These are phyloP conservation scores for Drosophila monieri DNA, from an alignment of 2,888 invertebrate species.

Conservation along the genomic window DNA sequence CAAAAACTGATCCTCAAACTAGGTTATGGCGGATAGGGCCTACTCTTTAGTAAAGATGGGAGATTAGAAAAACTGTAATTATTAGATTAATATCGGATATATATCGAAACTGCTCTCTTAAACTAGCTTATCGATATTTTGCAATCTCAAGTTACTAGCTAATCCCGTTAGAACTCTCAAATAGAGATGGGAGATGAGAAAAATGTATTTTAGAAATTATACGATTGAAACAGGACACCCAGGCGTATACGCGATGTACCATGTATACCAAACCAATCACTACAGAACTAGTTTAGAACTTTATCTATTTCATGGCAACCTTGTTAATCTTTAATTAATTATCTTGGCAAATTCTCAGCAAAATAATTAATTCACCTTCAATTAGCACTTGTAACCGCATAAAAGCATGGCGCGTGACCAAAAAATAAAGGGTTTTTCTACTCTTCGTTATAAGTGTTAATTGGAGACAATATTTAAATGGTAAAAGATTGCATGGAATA, in stretches of 20 bases:
- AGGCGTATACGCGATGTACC: background rate
- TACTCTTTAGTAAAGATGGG: no score
- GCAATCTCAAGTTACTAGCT: no score
- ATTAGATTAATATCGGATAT: no score
- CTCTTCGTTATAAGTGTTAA: conserved; percentile 26
- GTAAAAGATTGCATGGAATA: background rate
- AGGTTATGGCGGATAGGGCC: no score
- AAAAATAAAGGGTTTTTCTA: conserved; percentile 8
- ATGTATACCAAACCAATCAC: background rate
- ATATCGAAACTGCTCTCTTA: no score
- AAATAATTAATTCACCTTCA: conserved; percentile 27
- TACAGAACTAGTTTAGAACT: background rate
- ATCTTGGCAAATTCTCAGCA: conserved; percentile 1
- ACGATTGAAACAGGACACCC: background rate
- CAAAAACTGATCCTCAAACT: no score
- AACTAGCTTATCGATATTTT: no score
- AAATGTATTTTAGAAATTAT: no score
- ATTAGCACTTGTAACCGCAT: conserved; percentile 55
- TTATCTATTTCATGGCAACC: conserved; percentile 1
- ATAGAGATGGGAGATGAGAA: no score
- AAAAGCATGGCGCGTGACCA: conserved; percentile 31
- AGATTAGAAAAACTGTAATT: no score
- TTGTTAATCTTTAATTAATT: conserved; percentile 20
- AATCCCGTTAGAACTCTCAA: no score
- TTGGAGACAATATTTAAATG: conserved; percentile 10